phyloP scores from a whole-genome alignment of 2,888 invertebrate genomes.

The Ophioninae sp. region DNA sequence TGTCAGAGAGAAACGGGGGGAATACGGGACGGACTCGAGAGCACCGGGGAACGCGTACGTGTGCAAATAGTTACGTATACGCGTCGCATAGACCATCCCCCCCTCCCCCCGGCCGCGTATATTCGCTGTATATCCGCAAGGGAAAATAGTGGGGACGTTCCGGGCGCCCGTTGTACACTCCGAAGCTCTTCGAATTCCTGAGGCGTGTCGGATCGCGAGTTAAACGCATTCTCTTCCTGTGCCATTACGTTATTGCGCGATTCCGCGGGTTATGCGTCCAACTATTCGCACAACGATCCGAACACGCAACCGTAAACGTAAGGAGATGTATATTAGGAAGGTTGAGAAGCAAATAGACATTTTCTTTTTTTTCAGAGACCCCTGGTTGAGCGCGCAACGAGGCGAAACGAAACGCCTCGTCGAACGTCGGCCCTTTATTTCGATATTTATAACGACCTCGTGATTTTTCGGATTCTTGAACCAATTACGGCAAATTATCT shows the following conservation, averaged over 20 bases:
- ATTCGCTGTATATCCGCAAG: not conserved
- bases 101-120: not conserved
- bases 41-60: too few species aligned
- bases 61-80: too few species aligned
- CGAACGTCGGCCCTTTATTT: too few species aligned
- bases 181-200: conserved; percentile 76
- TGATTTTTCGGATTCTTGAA: too few species aligned
- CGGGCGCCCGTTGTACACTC: conserved; percentile 67
- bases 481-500: too few species aligned
- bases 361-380: too few species aligned
- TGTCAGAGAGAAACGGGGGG: not conserved
- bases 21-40: not conserved
- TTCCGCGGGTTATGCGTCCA: conserved; percentile 56
- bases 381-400: too few species aligned
- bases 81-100: not conserved
- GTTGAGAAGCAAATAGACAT: too few species aligned
- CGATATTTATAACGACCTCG: too few species aligned
- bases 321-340: not conserved
- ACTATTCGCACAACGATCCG: conserved; percentile 37
- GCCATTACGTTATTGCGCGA: conserved; percentile 76
- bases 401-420: too few species aligned
- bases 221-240: conserved; percentile 78
- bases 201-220: conserved; percentile 78
- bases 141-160: conserved; percentile 75
- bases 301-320: not conserved